Evolutionary conservation across 2,797 vertebrate genomes (phyloP), one percentile per base, ranked within the genome.

Genomic region (Sebastiscus tertius): DNA sequence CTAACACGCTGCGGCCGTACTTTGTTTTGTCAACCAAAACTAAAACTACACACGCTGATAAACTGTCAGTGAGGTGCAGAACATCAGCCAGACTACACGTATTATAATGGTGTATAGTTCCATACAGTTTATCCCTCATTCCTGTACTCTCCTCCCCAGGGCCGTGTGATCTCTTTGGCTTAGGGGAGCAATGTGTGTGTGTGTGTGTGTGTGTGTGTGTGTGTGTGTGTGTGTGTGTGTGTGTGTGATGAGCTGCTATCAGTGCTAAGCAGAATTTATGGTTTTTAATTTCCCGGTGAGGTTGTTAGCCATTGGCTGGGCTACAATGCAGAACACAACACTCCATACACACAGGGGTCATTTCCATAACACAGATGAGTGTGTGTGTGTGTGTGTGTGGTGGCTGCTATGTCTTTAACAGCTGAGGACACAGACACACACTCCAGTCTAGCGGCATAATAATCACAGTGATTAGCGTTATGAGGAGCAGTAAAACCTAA

Each of bases 181-280:
- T 42, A 3, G 3, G 22, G 54, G 22, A 65, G 4, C 24, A 56
- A 13, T 72, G 31, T 10, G 39, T 42, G 89, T 91, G 89, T 60
- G 22, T 56, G 60, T 72, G 29, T 20, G 54, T 29, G 94, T 89
- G 91, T 60, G 29, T 20, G 54, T 29, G 94, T 89, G 91, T 60
- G 89, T 91, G 89, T 60, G 22, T 60, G 60, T 72, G 29, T 10
- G 39, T 39, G 89, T 91, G 89, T 60, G 22, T 60, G 60, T 72
- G 31, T 20, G 54, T 31, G 94, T 89, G 91, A 79, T 81, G 95
- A 93, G 94, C 93, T 90, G 92, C 95, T 94, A 97, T 96, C 96
- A 96, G 95, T 91, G 94, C 96, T 96, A 97, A 98, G 97, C 95
- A 96, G 92, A 97, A 98, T 98, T 98, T 99, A 99, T 98, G 97